phyloP scores from a whole-genome alignment of 2,113 vertebrate species.

The Ranitomeya imitator region DNA sequence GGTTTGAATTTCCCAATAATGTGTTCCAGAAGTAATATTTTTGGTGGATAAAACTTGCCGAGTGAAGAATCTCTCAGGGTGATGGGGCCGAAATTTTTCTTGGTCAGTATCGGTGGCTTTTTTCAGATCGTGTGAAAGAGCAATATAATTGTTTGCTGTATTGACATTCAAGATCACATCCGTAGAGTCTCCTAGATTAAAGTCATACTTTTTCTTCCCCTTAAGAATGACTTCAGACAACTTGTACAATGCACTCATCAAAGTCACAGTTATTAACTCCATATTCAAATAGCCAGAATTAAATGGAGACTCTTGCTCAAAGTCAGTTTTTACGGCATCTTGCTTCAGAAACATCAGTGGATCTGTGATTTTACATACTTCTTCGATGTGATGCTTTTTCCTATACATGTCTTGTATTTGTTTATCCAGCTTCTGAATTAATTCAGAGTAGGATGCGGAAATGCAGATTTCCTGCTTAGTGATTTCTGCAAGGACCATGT shows the following conservation, averaged over 20 bases:
- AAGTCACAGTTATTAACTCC: slow-evolving; percentile 16
- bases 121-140: slow-evolving; percentile 21
- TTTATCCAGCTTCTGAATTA: neutral
- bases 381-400: neutral
- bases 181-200: neutral
- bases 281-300: neutral
- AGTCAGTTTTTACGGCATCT: neutral
- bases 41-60: slow-evolving; percentile 37
- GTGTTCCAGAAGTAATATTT: slow-evolving; percentile 25
- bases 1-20: slow-evolving; percentile 42
- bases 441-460: neutral
- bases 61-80: slow-evolving; percentile 31
- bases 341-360: slow-evolving; percentile 17
- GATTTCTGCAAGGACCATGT: slow-evolving; percentile 23
- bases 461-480: neutral
- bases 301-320: neutral
- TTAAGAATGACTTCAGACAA: neutral
- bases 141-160: slow-evolving; percentile 17
- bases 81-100: slow-evolving; percentile 17
- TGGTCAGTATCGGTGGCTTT: neutral
- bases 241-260: neutral
- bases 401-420: neutral
- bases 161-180: slow-evolving; percentile 27
- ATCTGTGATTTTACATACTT: slow-evolving; percentile 16
- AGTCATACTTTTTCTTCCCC: neutral